Conservation (phyloP, 2,888 invertebrate species). For the Folsomia manolachei region DNA sequence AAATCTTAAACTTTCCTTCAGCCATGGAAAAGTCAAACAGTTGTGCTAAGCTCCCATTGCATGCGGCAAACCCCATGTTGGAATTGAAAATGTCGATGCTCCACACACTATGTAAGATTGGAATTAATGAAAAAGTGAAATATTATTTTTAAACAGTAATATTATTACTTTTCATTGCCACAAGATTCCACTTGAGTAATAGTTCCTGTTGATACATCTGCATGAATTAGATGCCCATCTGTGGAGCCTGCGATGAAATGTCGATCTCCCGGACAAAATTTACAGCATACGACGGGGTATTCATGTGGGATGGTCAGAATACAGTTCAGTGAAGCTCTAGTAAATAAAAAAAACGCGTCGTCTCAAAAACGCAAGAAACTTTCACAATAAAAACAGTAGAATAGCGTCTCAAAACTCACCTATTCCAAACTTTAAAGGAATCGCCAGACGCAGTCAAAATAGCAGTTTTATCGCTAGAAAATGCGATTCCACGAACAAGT, state of each 20-base stretch:
- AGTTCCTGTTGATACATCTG: slow-evolving; percentile 78
- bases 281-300: slow-evolving; percentile 68
- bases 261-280: slow-evolving; percentile 79
- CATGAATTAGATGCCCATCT: slow-evolving; percentile 74
- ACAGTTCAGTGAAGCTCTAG: slow-evolving; percentile 59
- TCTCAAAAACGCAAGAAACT: slow-evolving; percentile 28
- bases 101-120: slow-evolving; percentile 44
- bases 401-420: slow-evolving; percentile 61
- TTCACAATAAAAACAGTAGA: neutral
- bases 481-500: slow-evolving; percentile 80
- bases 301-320: slow-evolving; percentile 64
- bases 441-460: slow-evolving; percentile 83
- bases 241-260: slow-evolving; percentile 85
- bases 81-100: slow-evolving; percentile 44
- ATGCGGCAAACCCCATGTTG: slow-evolving; percentile 45
- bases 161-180: slow-evolving; percentile 46
- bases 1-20: slow-evolving; percentile 45
- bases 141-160: neutral
- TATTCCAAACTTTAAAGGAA: slow-evolving; percentile 90
- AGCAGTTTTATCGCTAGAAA: slow-evolving; percentile 87
- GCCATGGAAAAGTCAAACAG: slow-evolving; percentile 47
- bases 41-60: slow-evolving; percentile 43
- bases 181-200: slow-evolving; percentile 58
- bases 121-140: neutral
- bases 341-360: no score